Conservation (phyloP, 2,113 vertebrate genomes). For the Percina caprodes region DNA sequence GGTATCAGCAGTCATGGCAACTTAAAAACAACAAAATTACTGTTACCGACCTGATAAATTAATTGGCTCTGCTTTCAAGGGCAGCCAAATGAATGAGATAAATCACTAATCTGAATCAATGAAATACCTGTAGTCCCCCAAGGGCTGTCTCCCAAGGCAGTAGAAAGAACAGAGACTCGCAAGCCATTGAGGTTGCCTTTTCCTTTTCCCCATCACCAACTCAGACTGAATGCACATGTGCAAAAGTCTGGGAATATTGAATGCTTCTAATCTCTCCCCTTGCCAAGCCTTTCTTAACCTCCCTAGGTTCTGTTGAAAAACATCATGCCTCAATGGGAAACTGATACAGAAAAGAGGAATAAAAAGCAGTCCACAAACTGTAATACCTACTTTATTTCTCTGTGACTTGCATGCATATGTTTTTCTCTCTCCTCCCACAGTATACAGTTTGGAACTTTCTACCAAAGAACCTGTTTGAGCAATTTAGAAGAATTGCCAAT, state of each 20-base stretch:
- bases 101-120: slow-evolving; percentile 68
- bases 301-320: slow-evolving; percentile 23
- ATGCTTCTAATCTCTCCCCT: slow-evolving; percentile 55
- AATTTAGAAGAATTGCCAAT: slow-evolving; percentile 99
- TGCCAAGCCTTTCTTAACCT: slow-evolving; percentile 45
- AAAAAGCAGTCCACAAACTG: background rate
- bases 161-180: slow-evolving; percentile 49
- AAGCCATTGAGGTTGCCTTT: slow-evolving; percentile 56
- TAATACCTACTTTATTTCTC: background rate
- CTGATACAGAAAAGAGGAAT: background rate
- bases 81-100: slow-evolving; percentile 58
- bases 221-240: slow-evolving; percentile 38
- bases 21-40: slow-evolving; percentile 43
- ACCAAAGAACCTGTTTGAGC: slow-evolving; percentile 99
- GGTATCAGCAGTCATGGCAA: slow-evolving; percentile 53
- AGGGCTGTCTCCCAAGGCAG: slow-evolving; percentile 34
- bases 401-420: slow-evolving; percentile 13
- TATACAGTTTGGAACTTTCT: slow-evolving; percentile 99
- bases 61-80: slow-evolving; percentile 58
- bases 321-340: background rate
- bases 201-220: slow-evolving; percentile 17
- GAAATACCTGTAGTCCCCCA: slow-evolving; percentile 59
- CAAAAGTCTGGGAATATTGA: slow-evolving; percentile 41
- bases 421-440: slow-evolving; percentile 73
- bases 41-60: slow-evolving; percentile 50